These are phyloP conservation scores for Tanypteryx hageni DNA, from an alignment of 2,888 invertebrate species.

Conservation along the genomic window DNA sequence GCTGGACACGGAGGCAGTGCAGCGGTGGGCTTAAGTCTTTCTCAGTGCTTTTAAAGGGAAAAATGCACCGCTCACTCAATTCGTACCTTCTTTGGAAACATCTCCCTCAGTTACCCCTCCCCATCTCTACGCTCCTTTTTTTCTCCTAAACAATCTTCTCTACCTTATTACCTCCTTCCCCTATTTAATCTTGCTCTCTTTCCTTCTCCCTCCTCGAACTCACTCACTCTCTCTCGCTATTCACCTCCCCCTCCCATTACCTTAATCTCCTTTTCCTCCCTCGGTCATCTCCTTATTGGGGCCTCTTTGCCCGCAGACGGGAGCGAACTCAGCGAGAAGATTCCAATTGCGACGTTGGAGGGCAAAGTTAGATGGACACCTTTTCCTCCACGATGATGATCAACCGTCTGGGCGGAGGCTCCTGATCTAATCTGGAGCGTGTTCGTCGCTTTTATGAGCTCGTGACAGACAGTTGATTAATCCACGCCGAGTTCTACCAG, in stretches of 20 bases:
- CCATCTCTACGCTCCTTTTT: not conserved
- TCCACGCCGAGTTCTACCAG: not conserved
- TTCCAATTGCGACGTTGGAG: not conserved
- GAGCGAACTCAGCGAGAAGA: not conserved
- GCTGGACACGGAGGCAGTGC: not conserved
- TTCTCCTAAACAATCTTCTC: conserved; percentile 29
- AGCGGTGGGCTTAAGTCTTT: not conserved
- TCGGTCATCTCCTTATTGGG: not conserved
- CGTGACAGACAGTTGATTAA: not conserved
- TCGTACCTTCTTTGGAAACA: conserved; percentile 13
- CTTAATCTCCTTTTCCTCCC: not conserved
- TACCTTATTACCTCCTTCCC: conserved; percentile 11
- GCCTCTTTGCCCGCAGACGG: not conserved
- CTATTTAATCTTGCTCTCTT: not conserved
- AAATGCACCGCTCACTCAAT: conserved; percentile 8
- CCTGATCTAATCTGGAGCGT: not conserved
- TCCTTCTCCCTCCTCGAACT: not conserved
- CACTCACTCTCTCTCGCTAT: not conserved
- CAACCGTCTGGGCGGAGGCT: not conserved
- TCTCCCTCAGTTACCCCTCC: not conserved
- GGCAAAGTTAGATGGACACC: conserved; percentile 54
- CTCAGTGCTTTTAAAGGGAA: conserved; percentile 23
- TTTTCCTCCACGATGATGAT: conserved; percentile 38
- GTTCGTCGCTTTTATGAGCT: not conserved
- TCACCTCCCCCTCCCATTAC: not conserved